phyloP scores from a whole-genome alignment of 2,113 vertebrate genomes.

The Holacanthus passer region DNA sequence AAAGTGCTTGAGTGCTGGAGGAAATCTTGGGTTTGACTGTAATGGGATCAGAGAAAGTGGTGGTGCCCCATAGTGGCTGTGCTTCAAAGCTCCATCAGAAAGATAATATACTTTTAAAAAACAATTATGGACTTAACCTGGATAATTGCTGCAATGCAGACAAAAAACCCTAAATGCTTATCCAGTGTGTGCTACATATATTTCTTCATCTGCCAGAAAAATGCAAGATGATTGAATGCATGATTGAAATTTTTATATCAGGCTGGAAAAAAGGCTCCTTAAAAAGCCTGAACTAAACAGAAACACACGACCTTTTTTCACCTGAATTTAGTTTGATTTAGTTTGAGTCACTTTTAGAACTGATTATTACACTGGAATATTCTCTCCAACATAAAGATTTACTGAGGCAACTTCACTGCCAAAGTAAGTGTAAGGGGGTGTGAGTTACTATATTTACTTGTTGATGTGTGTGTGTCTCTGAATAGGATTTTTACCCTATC shows the following conservation, averaged over 20 bases:
- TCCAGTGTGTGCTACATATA: background rate
- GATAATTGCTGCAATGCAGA: background rate
- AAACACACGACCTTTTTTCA: conserved; percentile 25
- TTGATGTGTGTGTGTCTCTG: conserved; percentile 33
- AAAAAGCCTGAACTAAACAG: conserved; percentile 4
- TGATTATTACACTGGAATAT: conserved; percentile 70
- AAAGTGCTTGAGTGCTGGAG: conserved; percentile 49
- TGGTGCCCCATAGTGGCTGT: conserved; percentile 51
- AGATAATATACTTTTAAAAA: background rate
- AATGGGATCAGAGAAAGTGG: conserved; percentile 31
- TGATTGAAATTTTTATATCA: background rate
- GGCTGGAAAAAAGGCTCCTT: background rate
- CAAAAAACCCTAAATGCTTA: background rate
- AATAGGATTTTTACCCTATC: conserved; percentile 39
- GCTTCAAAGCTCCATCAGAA: conserved; percentile 18
- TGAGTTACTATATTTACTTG: conserved; percentile 40
- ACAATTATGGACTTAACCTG: background rate
- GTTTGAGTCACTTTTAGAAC: conserved; percentile 62
- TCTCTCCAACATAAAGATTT: conserved; percentile 78
- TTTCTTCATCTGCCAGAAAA: background rate
- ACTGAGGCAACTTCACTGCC: conserved; percentile 61
- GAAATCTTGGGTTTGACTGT: conserved; percentile 34
- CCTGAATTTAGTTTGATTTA: conserved; percentile 32
- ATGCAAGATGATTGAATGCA: background rate
- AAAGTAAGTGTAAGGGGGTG: conserved; percentile 45